A percentile compares a stretch with the other conserved stretches of the same genome.
Evolutionary conservation across 2,797 vertebrate species (phyloP).

Genomic region (Anguilla marmorata): DNA sequence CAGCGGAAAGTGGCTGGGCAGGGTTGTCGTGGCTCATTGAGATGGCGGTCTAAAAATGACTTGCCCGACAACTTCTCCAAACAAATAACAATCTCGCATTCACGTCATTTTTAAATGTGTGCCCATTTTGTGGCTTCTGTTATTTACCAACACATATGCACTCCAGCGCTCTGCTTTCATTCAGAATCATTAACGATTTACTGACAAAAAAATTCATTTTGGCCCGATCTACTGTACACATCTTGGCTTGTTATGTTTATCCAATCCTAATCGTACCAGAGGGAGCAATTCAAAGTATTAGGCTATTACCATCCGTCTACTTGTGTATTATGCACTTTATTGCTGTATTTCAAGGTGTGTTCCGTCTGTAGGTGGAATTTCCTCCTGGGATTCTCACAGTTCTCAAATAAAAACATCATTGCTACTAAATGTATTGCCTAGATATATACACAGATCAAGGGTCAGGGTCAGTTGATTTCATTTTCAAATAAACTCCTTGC

Average conservation of each 20-base stretch:
- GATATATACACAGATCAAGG: slow-evolving; percentile 4
- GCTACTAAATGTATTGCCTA: slow-evolving; percentile 9
- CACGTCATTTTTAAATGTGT: slow-evolving; percentile 47
- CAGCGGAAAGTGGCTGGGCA: slow-evolving; percentile 24
- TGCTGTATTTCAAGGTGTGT: slow-evolving; percentile 30
- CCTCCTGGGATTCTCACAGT: slow-evolving; percentile 13
- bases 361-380: slow-evolving; percentile 38
- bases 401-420: slow-evolving; percentile 27
- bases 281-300: slow-evolving; percentile 39
- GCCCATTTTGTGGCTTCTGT: slow-evolving; percentile 50
- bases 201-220: slow-evolving; percentile 46
- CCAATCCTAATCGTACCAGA: slow-evolving; percentile 37
- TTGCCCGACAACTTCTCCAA: slow-evolving; percentile 48
- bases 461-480: not conserved
- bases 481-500: not conserved
- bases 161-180: slow-evolving; percentile 54
- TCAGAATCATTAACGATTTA: slow-evolving; percentile 60
- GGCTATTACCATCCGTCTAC: slow-evolving; percentile 28
- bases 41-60: slow-evolving; percentile 55
- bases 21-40: slow-evolving; percentile 59
- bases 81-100: slow-evolving; percentile 50
- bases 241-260: slow-evolving; percentile 41
- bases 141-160: slow-evolving; percentile 57
- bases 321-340: slow-evolving; percentile 35
- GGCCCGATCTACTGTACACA: slow-evolving; percentile 49